Conservation (phyloP, 2,113 vertebrate species). For the Austrofundulus limnaeus region DNA sequence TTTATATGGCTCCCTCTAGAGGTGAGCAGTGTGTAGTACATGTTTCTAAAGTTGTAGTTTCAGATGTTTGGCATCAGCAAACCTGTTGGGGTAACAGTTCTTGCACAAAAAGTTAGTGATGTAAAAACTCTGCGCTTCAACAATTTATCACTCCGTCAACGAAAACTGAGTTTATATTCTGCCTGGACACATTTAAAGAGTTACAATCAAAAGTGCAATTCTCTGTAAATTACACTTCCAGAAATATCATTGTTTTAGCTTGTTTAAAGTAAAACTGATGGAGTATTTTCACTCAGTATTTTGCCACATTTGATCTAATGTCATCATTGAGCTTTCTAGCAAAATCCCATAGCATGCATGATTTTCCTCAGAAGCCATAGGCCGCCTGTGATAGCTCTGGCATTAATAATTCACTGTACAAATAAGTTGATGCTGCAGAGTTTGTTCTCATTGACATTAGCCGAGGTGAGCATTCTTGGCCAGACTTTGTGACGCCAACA, state of each 20-base stretch:
- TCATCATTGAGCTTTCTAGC: conserved; percentile 12
- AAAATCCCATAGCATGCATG: conserved; percentile 29
- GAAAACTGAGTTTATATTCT: neutral
- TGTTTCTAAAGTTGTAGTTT: neutral
- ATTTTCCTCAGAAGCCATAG: conserved; percentile 24
- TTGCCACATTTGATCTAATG: conserved; percentile 5
- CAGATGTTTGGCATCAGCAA: neutral
- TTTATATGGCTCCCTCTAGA: conserved; percentile 46
- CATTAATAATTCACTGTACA: conserved; percentile 76
- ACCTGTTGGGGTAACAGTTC: neutral
- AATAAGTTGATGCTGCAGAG: conserved; percentile 72
- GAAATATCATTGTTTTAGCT: neutral
- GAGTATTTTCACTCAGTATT: neutral
- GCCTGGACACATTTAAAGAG: no score
- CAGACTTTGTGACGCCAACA: conserved; percentile 77
- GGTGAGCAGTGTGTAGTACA: conserved; percentile 34
- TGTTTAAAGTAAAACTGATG: neutral
- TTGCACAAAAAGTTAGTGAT: neutral
- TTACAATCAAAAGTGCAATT: neutral
- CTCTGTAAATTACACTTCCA: neutral
- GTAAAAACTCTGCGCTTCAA: neutral
- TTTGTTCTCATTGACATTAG: conserved; percentile 76
- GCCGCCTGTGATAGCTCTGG: conserved; percentile 52
- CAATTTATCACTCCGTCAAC: neutral
- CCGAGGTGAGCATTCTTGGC: conserved; percentile 70